Evolutionary conservation across 1,140 invertebrate genomes (phyloP).

Genomic region (Tachypleus tridentatus): DNA sequence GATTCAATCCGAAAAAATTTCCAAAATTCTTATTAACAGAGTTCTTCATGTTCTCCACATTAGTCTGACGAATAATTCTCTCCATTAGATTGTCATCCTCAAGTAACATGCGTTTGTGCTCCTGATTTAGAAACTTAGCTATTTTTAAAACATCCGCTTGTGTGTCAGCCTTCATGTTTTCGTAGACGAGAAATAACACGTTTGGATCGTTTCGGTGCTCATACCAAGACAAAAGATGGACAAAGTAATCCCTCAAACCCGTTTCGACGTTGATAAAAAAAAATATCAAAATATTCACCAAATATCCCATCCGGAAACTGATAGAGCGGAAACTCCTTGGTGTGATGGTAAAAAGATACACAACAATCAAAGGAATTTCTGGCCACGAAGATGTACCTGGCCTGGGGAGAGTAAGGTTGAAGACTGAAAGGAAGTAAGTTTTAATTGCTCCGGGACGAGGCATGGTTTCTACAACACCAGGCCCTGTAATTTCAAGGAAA

Average conservation of each 20-base stretch:
- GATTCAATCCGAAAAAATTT: no score
- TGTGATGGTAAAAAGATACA: slow-evolving; percentile 70
- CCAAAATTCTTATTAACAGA: no score
- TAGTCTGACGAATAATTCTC: no score
- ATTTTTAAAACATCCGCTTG: slow-evolving; percentile 12
- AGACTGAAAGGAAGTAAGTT: slow-evolving; percentile 61
- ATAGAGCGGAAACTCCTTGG: slow-evolving; percentile 34
- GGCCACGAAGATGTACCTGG: slow-evolving; percentile 57
- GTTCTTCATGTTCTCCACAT: no score
- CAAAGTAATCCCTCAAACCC: slow-evolving; percentile 35
- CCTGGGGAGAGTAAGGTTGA: slow-evolving; percentile 38
- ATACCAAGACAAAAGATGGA: slow-evolving; percentile 31
- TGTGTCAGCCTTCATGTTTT: slow-evolving; percentile 10
- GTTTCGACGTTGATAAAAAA: slow-evolving; percentile 26
- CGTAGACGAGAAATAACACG: slow-evolving; percentile 25
- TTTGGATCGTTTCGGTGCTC: slow-evolving; percentile 28
- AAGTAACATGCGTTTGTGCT: background rate
- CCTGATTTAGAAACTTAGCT: slow-evolving; percentile 10
- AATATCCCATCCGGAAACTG: slow-evolving; percentile 26
- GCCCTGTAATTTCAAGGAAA: slow-evolving; percentile 15
- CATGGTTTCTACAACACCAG: slow-evolving; percentile 14
- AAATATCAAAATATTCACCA: slow-evolving; percentile 31
- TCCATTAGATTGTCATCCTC: no score
- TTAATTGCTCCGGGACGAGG: slow-evolving; percentile 33
- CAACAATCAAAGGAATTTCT: slow-evolving; percentile 75